Conservation (phyloP, 2,113 vertebrate species). For the Plestiodon gilberti region DNA sequence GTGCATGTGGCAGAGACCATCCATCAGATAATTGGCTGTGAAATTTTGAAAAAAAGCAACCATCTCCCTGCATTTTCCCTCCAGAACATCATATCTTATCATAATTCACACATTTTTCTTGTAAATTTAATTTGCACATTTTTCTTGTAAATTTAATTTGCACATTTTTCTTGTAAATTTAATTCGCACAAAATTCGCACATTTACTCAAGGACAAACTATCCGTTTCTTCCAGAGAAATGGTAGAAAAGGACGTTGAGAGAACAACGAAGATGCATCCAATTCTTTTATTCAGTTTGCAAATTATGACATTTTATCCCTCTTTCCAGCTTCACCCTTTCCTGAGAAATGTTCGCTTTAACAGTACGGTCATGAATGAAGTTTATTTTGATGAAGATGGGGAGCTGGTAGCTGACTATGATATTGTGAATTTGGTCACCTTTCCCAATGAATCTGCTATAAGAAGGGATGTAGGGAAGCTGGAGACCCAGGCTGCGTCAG, state of each 20-base stretch:
- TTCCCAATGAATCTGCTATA: slow-evolving; percentile 1
- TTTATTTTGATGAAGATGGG: background rate
- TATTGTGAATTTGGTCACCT: slow-evolving; percentile 11
- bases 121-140: too few species aligned
- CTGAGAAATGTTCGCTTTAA: background rate
- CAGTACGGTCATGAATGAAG: background rate
- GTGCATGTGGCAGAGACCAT: too few species aligned
- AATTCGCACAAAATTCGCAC: too few species aligned
- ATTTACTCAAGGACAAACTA: too few species aligned
- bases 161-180: too few species aligned
- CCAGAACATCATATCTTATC: too few species aligned
- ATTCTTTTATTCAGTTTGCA: background rate
- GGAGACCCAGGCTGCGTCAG: background rate
- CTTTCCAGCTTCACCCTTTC: slow-evolving; percentile 7
- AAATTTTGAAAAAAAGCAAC: too few species aligned
- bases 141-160: too few species aligned
- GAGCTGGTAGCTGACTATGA: background rate
- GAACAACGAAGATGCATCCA: too few species aligned
- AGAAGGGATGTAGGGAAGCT: slow-evolving; percentile 7
- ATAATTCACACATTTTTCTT: background rate
- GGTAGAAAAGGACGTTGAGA: background rate
- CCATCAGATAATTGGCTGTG: too few species aligned
- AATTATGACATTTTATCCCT: background rate
- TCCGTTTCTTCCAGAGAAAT: background rate
- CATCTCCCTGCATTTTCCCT: too few species aligned